phyloP scores from a whole-genome alignment of 2,797 vertebrate genomes.

The Potorous gilbertii region DNA sequence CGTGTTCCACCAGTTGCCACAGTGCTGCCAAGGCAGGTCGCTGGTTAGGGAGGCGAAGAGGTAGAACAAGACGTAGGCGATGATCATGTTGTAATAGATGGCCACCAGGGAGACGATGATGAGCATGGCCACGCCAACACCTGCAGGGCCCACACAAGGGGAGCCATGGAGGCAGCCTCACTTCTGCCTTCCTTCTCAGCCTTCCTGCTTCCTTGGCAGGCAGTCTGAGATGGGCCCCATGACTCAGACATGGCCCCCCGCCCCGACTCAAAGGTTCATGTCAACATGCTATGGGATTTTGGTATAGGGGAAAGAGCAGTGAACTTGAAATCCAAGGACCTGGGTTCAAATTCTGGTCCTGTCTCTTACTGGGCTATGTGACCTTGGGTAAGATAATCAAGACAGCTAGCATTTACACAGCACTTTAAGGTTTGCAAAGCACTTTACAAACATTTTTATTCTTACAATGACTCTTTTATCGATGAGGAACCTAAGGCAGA shows the following conservation, averaged over 20 bases:
- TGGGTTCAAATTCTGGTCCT: not conserved
- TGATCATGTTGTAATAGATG: conserved; percentile 91
- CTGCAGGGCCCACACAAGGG: conserved; percentile 76
- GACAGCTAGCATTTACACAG: not conserved
- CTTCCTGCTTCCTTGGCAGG: conserved; percentile 25
- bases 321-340: not conserved
- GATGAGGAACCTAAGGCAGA: not conserved
- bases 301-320: rapidly evolving
- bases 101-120: conserved; percentile 89
- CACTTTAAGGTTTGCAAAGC: not conserved
- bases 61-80: conserved; percentile 90
- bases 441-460: not conserved
- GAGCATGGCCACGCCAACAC: conserved; percentile 87
- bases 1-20: conserved; percentile 89
- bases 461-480: not conserved
- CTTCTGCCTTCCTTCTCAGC: not conserved
- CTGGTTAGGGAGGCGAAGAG: conserved; percentile 89
- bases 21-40: conserved; percentile 88
- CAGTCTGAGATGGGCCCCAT: not conserved
- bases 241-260: rapidly evolving
- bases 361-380: not conserved
- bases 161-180: not conserved
- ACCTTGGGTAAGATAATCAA: not conserved
- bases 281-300: not conserved
- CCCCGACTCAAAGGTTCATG: not conserved